These are phyloP conservation scores for Lepidurus couesii DNA, from an alignment of 1,140 invertebrate genomes.

Conservation along the genomic window DNA sequence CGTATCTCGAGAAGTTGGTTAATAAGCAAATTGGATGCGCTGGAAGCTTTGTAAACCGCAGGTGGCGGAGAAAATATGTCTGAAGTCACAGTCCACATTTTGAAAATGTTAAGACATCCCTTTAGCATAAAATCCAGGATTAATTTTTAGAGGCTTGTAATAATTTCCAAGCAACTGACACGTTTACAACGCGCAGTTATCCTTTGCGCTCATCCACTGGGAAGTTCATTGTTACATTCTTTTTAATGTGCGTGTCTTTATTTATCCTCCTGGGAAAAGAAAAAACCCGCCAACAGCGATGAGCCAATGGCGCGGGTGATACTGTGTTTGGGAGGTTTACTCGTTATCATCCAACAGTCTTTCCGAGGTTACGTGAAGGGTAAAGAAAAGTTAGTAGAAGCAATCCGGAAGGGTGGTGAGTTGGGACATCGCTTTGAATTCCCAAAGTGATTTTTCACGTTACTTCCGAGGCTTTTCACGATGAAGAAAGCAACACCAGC, in stretches of 20 bases:
- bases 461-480: background rate
- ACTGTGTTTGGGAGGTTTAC: background rate
- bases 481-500: background rate
- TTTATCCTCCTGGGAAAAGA: slow-evolving; percentile 5
- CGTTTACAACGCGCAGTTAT: background rate
- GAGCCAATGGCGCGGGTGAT: background rate
- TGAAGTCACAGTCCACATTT: background rate
- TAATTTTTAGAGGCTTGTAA: background rate
- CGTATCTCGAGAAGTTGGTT: background rate
- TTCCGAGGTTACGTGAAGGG: background rate
- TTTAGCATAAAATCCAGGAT: slow-evolving; percentile 15
- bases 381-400: background rate
- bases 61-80: background rate
- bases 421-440: background rate
- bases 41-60: background rate
- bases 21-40: background rate
- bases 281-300: background rate
- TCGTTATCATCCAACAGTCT: background rate
- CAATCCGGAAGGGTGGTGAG: background rate
- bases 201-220: background rate
- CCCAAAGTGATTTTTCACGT: background rate
- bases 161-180: too few relatives aligned
- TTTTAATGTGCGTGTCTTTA: background rate
- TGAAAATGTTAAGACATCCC: background rate
- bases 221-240: slow-evolving; percentile 10